Evolutionary conservation across 2,888 invertebrate species (phyloP).

Genomic region (Reticulitermes lucifugus): DNA sequence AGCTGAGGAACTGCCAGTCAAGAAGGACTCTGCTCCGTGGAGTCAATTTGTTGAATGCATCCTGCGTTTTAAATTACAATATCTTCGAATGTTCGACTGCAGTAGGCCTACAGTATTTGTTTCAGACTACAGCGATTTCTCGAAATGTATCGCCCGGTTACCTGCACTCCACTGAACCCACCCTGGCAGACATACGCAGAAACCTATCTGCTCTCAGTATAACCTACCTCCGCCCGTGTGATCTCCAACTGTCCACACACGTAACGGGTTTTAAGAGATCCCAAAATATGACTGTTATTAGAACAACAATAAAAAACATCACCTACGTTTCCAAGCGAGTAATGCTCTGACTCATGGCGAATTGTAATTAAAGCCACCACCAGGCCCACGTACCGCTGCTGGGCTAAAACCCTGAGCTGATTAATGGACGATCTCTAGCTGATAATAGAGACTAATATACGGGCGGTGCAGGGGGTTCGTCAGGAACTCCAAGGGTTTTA

Average conservation of each 20-base stretch:
- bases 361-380: conserved; percentile 16
- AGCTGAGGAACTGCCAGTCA: too few species aligned
- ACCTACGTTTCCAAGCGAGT: background rate
- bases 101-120: too few species aligned
- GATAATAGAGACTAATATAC: conserved; percentile 31
- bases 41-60: too few species aligned
- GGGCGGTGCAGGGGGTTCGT: conserved; percentile 6
- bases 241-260: background rate
- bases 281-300: background rate
- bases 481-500: background rate
- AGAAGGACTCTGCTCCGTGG: too few species aligned
- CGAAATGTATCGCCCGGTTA: too few species aligned
- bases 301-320: background rate
- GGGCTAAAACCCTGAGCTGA: conserved; percentile 8
- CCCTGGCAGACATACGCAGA: background rate
- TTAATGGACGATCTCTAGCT: conserved; percentile 27
- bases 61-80: too few species aligned
- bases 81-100: too few species aligned
- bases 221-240: background rate
- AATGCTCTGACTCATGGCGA: conserved; percentile 14
- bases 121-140: too few species aligned
- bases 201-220: background rate
- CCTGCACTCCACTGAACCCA: too few species aligned
- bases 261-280: background rate
- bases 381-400: background rate